phyloP scores from a whole-genome alignment of 2,797 vertebrate genomes.

The Sardinella longiceps region DNA sequence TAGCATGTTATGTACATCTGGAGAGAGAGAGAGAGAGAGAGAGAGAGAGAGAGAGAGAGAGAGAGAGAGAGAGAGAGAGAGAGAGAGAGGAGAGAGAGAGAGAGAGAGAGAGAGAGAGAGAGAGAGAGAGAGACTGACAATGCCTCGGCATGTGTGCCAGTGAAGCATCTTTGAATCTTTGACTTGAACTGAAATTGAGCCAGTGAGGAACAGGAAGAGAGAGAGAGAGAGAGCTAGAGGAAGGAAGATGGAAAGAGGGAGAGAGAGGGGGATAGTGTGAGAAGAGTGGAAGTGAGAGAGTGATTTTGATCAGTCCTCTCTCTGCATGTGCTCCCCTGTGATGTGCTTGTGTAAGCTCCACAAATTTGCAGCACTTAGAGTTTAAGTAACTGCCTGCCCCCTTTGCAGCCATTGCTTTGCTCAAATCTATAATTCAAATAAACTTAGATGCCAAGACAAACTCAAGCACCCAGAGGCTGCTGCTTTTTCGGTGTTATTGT shows the following conservation, averaged over 20 bases:
- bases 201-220: neutral
- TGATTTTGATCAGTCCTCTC: constrained; percentile 9
- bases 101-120: neutral
- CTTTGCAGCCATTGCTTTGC: constrained; percentile 54
- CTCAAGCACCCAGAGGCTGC: constrained; percentile 62
- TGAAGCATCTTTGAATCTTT: neutral
- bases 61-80: constrained; percentile 7
- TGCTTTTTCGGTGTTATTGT: constrained; percentile 58
- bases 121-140: neutral
- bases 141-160: neutral
- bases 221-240: no score
- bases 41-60: neutral
- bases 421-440: constrained; percentile 69
- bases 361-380: constrained; percentile 8
- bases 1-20: constrained; percentile 26
- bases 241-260: no score
- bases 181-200: neutral
- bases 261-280: neutral
- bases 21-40: constrained; percentile 2
- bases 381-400: constrained; percentile 37
- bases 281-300: neutral
- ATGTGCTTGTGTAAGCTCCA: constrained; percentile 27
- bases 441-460: constrained; percentile 62
- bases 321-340: neutral
- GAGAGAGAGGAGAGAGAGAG: neutral